These are phyloP conservation scores for Platyscapa corneri DNA, from an alignment of 1,140 invertebrate species.

Conservation along the genomic window DNA sequence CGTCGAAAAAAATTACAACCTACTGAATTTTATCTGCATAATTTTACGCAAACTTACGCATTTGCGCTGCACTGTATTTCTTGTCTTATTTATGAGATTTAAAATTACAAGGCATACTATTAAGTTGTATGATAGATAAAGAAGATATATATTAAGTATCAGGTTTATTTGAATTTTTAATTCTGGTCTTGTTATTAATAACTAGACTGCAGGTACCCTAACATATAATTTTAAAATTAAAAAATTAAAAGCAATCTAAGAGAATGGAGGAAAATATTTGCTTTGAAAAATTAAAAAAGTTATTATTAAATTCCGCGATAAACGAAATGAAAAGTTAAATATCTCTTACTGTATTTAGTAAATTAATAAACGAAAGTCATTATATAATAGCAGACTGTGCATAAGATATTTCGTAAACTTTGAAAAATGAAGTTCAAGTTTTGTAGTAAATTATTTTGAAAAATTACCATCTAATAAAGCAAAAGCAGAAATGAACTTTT, in stretches of 20 bases:
- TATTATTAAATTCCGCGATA: background rate
- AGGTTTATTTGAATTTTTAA: conserved; percentile 9
- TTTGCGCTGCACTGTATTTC: background rate
- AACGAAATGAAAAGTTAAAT: background rate
- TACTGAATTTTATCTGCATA: background rate
- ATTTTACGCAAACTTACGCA: background rate
- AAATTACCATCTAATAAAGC: too few species aligned
- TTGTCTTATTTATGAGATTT: background rate
- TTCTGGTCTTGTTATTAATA: background rate
- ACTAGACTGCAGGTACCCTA: too few species aligned
- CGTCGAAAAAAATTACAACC: background rate
- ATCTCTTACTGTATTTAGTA: background rate
- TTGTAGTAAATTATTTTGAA: too few species aligned
- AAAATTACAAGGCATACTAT: conserved; percentile 2
- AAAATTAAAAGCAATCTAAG: too few species aligned
- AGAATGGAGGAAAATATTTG: too few species aligned
- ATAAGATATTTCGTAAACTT: too few species aligned
- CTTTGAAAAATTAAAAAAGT: background rate
- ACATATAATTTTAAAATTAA: background rate
- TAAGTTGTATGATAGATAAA: background rate
- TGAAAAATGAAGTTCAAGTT: too few species aligned
- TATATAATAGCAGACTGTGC: too few species aligned
- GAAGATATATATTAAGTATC: background rate
- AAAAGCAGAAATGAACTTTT: too few species aligned
- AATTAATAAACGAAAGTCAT: too few species aligned